Evolutionary conservation across 2,888 invertebrate species (phyloP).

Genomic region (Cosmia pyralina): DNA sequence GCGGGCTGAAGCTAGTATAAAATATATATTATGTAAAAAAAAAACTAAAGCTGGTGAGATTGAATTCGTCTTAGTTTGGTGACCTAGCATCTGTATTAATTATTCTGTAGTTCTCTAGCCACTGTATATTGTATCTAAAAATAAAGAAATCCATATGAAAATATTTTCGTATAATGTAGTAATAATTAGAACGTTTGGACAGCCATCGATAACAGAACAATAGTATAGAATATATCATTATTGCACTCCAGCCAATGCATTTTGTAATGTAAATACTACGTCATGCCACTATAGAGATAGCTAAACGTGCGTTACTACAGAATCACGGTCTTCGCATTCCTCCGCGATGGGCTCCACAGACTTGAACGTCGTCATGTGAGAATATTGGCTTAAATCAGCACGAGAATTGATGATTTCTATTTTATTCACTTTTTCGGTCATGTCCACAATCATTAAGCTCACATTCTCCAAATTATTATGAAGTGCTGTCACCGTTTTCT

Average conservation of each 20-base stretch:
- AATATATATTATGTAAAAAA: too few relatives aligned
- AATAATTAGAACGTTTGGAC: neutral
- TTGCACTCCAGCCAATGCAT: slow-evolving; percentile 41
- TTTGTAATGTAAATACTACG: slow-evolving; percentile 22
- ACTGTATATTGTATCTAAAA: too few relatives aligned
- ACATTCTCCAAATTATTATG: slow-evolving; percentile 71
- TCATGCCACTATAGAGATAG: neutral
- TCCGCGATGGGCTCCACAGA: slow-evolving; percentile 64
- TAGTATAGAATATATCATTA: slow-evolving; percentile 17
- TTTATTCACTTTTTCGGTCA: slow-evolving; percentile 73
- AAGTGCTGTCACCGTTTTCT: slow-evolving; percentile 72
- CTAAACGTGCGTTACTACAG: slow-evolving; percentile 57
- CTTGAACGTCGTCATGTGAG: slow-evolving; percentile 65
- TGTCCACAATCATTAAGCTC: slow-evolving; percentile 67
- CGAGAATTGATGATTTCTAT: slow-evolving; percentile 65
- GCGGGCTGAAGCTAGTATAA: too few relatives aligned
- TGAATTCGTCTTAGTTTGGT: too few relatives aligned
- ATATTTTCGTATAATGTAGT: neutral
- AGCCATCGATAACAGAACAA: slow-evolving; percentile 31
- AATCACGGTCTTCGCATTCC: slow-evolving; percentile 56
- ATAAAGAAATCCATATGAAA: too few relatives aligned
- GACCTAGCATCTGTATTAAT: too few relatives aligned
- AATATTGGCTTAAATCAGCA: slow-evolving; percentile 56
- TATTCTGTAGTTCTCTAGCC: too few relatives aligned
- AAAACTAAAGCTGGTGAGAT: too few relatives aligned